Conservation (phyloP, 2,797 vertebrate genomes). For the Macropodus opercularis region DNA sequence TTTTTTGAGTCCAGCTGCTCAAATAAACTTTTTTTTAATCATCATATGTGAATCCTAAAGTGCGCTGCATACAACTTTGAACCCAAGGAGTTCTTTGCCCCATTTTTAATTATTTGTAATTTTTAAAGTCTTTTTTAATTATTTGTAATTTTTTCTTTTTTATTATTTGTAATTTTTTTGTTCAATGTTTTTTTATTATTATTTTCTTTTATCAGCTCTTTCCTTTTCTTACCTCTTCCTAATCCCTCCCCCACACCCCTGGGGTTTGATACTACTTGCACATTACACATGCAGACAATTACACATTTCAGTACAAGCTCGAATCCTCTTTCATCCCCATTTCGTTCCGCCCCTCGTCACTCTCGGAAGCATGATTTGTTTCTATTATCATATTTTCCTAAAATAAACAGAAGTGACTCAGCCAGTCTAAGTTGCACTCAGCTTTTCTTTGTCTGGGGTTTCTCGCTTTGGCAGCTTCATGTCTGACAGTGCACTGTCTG, state of each 20-base stretch:
- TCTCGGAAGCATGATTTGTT: slow-evolving; percentile 43
- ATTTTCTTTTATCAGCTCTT: slow-evolving; percentile 15
- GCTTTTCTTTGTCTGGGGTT: slow-evolving; percentile 61
- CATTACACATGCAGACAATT: slow-evolving; percentile 52
- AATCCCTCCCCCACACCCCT: slow-evolving; percentile 68
- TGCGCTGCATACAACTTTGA: slow-evolving; percentile 5
- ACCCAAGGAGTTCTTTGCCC: slow-evolving; percentile 16
- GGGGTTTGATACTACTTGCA: slow-evolving; percentile 56
- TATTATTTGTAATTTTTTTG: too few species aligned
- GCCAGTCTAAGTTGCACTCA: slow-evolving; percentile 34
- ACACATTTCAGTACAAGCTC: slow-evolving; percentile 57
- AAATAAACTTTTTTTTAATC: slow-evolving; percentile 35
- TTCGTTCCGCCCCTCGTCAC: background rate
- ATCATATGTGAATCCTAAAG: slow-evolving; percentile 20
- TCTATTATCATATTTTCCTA: slow-evolving; percentile 29
- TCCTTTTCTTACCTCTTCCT: slow-evolving; percentile 59
- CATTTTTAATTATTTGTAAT: slow-evolving; percentile 6
- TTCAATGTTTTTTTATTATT: too few species aligned
- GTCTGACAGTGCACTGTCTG: slow-evolving; percentile 32
- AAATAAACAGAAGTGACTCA: slow-evolving; percentile 62
- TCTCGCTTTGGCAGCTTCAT: slow-evolving; percentile 46
- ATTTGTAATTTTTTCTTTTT: too few species aligned
- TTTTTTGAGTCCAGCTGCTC: slow-evolving; percentile 14
- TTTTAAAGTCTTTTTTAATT: slow-evolving; percentile 15
- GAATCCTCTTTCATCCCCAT: slow-evolving; percentile 9